Conservation (phyloP, 1,140 invertebrate species). For the Triops cancriformis region DNA sequence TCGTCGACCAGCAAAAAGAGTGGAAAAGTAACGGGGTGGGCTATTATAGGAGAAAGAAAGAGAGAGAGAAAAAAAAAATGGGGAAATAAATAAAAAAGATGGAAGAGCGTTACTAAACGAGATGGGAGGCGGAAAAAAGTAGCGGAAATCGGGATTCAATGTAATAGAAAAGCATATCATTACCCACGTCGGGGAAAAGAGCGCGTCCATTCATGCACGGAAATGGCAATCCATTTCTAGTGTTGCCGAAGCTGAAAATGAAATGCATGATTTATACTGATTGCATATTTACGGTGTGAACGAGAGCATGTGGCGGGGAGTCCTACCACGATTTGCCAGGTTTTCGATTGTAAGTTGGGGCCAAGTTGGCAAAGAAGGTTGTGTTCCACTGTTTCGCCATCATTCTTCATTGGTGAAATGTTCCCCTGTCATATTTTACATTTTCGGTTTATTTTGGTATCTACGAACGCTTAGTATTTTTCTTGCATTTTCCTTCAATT, state of each 20-base stretch:
- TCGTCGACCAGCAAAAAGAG: not conserved
- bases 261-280: constrained; percentile 14
- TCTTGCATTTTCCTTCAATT: too few species aligned
- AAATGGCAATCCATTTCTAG: constrained; percentile 10
- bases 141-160: not conserved
- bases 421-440: too few species aligned
- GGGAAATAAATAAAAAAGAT: not conserved
- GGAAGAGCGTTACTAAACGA: not conserved
- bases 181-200: not conserved
- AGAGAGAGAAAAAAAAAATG: not conserved
- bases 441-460: too few species aligned
- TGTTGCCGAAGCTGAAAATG: constrained; percentile 5
- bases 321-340: too few species aligned
- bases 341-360: too few species aligned
- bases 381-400: too few species aligned
- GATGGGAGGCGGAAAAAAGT: not conserved
- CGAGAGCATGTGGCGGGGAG: not conserved
- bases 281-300: constrained; percentile 10
- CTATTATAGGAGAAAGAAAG: not conserved
- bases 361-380: too few species aligned
- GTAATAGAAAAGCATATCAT: not conserved
- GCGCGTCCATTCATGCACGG: not conserved
- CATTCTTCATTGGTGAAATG: too few species aligned
- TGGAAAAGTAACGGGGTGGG: not conserved
- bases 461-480: too few species aligned